A percentile compares a stretch with the other conserved stretches of the same genome.
Evolutionary conservation across 1,140 invertebrate genomes (phyloP).

Genomic region (Leptinotarsa lineolata): DNA sequence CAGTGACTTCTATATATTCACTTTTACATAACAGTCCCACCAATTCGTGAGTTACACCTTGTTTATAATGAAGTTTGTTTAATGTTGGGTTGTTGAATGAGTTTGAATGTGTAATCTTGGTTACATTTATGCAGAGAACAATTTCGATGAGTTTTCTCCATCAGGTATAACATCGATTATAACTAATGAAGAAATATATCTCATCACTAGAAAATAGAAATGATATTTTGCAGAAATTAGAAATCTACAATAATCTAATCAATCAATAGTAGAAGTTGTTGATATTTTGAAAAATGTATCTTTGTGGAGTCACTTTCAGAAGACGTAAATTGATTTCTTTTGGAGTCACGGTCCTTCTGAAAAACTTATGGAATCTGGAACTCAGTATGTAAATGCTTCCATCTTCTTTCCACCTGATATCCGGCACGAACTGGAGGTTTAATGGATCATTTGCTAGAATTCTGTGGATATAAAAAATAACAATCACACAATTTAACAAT

Average conservation of each 20-base stretch:
- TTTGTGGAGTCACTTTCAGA: constrained; percentile 48
- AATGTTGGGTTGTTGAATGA: too few species aligned
- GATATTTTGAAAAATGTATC: not conserved
- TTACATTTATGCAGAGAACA: too few species aligned
- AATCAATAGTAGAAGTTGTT: not conserved
- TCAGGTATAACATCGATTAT: too few species aligned
- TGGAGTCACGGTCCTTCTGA: constrained; percentile 63
- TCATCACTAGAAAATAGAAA: too few species aligned
- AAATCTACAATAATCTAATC: not conserved
- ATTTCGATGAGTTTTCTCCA: too few species aligned
- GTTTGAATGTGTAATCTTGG: too few species aligned
- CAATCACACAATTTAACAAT: not conserved
- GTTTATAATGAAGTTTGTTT: too few species aligned
- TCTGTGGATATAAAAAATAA: constrained; percentile 55
- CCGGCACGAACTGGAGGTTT: constrained; percentile 74
- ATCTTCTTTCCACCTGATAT: constrained; percentile 69
- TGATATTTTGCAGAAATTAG: too few species aligned
- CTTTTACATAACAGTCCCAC: too few species aligned
- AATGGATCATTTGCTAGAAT: constrained; percentile 71
- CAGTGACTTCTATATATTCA: too few species aligned
- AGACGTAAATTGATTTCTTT: constrained; percentile 68
- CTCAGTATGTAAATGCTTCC: constrained; percentile 71
- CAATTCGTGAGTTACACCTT: too few species aligned
- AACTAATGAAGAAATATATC: too few species aligned
- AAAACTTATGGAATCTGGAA: constrained; percentile 78